Evolutionary conservation across 2,797 vertebrate genomes (phyloP), one percentile per base, ranked within the genome.

Genomic region (Craterocephalus amniculus): DNA sequence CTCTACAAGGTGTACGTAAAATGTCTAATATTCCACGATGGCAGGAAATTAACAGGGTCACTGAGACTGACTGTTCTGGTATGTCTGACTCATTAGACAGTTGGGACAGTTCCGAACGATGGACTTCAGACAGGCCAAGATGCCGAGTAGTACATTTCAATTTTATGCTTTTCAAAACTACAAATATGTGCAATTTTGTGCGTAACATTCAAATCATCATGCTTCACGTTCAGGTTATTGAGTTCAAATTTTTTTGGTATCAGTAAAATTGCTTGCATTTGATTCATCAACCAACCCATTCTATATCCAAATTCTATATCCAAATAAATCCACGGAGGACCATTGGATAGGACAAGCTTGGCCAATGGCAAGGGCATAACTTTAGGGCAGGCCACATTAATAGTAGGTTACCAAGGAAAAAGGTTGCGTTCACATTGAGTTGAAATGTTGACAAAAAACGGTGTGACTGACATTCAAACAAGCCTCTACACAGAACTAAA

Each of bases 401-500:
- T n/a, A n/a, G n/a, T n/a, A n/a, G n/a, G n/a, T n/a, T n/a, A n/a
- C n/a, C n/a, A n/a, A n/a, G n/a, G n/a, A n/a, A n/a, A n/a, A n/a
- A n/a, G n/a, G n/a, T 36, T 58, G 22, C 16, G 32, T 22, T 58
- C 11, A 13, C 18, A 14, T 55, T 65, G 63, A 6, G 32, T 56
- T 65, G 12, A 56, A 65, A 65, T 52, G 2, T 35, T 52, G 32
- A 45, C 67, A 54, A 60, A 45, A 54, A 20, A 0, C 35, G 0
- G 35, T 18, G n/a, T 38, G 26, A 3, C 11, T 58, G 32, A 66
- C 22, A 34, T 5, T 22, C 45, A 32, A 56, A 67, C 6, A 67
- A 54, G 22, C 40, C 24, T 52, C 66, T 63, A 24, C 40, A 63
- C 13, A 7, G 20, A 70, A 67, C 55, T 5, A 1, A 35, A 68